These are phyloP conservation scores for Macropis europaea DNA, from an alignment of 2,888 invertebrate genomes.

Conservation along the genomic window DNA sequence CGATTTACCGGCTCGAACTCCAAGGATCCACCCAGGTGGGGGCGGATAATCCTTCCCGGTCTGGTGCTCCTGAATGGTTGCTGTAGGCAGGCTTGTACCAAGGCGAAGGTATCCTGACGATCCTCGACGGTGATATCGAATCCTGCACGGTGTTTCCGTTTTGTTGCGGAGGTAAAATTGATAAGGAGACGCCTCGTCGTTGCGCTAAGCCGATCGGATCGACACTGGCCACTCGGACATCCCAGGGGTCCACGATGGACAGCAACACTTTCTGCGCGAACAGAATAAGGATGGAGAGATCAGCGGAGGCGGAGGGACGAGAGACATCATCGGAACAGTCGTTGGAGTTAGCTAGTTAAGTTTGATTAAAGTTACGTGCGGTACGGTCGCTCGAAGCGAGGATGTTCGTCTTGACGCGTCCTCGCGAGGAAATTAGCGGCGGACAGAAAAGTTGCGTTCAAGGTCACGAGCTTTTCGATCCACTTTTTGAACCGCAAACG, in stretches of 20 bases:
- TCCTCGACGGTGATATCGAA: conserved; percentile 33
- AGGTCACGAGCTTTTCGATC: no score
- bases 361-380: conserved; percentile 55
- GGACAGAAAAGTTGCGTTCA: background rate
- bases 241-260: conserved; percentile 78
- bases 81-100: conserved; percentile 73
- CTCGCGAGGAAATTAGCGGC: no score
- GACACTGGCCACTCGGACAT: conserved; percentile 76
- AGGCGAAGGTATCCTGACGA: conserved; percentile 70
- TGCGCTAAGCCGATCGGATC: conserved; percentile 71
- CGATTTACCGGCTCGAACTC: conserved; percentile 31
- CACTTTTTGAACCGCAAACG: no score
- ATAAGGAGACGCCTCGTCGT: conserved; percentile 69
- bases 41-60: no score
- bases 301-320: background rate
- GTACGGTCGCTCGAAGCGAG: background rate
- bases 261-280: conserved; percentile 66
- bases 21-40: conserved; percentile 42
- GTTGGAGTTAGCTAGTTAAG: conserved; percentile 69
- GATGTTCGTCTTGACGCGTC: background rate
- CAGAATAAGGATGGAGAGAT: conserved; percentile 46
- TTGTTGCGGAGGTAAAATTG: conserved; percentile 48
- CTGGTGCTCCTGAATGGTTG: no score
- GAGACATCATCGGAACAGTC: conserved; percentile 21
- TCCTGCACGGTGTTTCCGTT: conserved; percentile 17